Conservation (phyloP, 2,888 invertebrate genomes). For the Thalpophila matura region DNA sequence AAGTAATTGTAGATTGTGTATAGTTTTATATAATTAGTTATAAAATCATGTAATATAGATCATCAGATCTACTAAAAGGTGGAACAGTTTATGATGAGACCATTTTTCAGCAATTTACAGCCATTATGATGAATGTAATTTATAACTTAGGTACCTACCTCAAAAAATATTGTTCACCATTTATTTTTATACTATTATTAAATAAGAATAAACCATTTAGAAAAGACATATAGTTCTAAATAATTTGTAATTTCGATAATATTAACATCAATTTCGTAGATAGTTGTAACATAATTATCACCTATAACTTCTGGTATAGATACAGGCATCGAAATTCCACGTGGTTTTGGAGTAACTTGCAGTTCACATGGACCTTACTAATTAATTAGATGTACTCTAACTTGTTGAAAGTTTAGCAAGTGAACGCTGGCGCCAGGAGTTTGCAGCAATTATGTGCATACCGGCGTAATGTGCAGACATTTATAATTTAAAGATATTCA, state of each 20-base stretch:
- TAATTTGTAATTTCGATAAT: background rate
- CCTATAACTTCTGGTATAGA: background rate
- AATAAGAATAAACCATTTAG: no score
- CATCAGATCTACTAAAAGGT: background rate
- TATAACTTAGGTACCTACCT: no score
- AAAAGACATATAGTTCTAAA: no score
- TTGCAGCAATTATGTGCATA: slow-evolving; percentile 11
- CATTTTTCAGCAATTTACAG: background rate
- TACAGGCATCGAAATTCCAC: slow-evolving; percentile 3
- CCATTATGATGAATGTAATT: no score
- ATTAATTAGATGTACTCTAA: slow-evolving; percentile 43
- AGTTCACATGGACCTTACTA: slow-evolving; percentile 22
- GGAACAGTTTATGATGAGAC: background rate
- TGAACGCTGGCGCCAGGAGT: background rate
- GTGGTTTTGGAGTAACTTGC: slow-evolving; percentile 11
- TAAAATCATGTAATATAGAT: no score
- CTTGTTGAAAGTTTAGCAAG: slow-evolving; percentile 20
- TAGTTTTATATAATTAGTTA: no score
- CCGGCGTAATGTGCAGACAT: background rate
- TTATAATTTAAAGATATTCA: background rate
- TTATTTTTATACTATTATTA: no score
- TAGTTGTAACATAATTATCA: background rate
- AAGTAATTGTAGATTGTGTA: background rate
- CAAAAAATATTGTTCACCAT: no score
- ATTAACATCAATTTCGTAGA: background rate